Conservation (phyloP, 2,113 vertebrate species). For the Carassius gibelio region DNA sequence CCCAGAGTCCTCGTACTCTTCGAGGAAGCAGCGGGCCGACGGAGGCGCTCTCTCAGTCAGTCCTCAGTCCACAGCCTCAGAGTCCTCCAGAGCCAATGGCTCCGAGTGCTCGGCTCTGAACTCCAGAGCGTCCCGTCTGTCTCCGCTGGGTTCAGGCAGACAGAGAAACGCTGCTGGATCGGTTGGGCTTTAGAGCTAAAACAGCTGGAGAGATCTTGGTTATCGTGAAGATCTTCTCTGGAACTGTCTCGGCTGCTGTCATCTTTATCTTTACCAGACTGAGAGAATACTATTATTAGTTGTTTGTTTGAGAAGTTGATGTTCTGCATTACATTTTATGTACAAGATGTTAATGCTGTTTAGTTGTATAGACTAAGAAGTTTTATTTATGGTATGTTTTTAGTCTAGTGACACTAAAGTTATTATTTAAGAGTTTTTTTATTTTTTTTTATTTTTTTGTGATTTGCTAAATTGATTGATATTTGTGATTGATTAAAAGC, state of each 20-base stretch:
- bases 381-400: neutral
- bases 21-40: neutral
- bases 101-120: neutral
- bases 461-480: neutral
- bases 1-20: neutral
- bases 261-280: neutral
- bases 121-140: slow-evolving; percentile 38
- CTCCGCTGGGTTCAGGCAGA: slow-evolving; percentile 15
- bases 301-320: neutral
- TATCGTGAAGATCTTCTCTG: neutral
- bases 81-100: slow-evolving; percentile 28
- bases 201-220: neutral
- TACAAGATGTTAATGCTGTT: neutral
- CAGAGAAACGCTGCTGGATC: slow-evolving; percentile 13
- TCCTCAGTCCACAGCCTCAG: slow-evolving; percentile 5
- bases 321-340: neutral
- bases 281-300: neutral
- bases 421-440: neutral
- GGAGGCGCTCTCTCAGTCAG: slow-evolving; percentile 24
- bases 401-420: neutral
- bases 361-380: neutral
- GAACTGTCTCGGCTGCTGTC: neutral
- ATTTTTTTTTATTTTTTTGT: neutral
- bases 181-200: slow-evolving; percentile 20
- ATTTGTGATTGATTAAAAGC: neutral